phyloP scores from a whole-genome alignment of 1,140 invertebrate genomes.

The Caenorhabditis brenneri region DNA sequence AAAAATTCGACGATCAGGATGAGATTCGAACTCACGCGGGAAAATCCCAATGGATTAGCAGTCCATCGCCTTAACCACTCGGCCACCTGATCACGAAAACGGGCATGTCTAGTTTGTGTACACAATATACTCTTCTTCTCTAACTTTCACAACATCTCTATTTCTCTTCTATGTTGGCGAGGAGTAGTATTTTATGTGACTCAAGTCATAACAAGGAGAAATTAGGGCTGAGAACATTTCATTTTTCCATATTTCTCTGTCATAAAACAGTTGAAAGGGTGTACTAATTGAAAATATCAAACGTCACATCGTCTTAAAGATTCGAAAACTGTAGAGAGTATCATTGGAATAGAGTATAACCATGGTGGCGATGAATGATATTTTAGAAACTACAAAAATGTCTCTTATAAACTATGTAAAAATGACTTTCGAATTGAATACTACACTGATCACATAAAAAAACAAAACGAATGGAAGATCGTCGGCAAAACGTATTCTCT shows the following conservation, averaged over 20 bases:
- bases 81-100: slow-evolving; percentile 63
- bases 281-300: no score
- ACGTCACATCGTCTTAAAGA: no score
- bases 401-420: neutral
- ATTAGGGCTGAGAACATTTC: no score
- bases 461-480: neutral
- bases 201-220: no score
- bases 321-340: no score
- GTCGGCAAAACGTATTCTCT: neutral
- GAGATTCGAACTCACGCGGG: slow-evolving; percentile 70
- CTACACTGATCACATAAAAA: neutral
- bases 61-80: slow-evolving; percentile 70
- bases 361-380: no score
- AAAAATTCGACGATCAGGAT: slow-evolving; percentile 60
- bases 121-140: neutral
- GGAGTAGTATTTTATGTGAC: no score
- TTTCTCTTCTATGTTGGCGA: no score
- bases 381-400: no score
- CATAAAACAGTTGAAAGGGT: no score
- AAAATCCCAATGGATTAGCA: slow-evolving; percentile 69
- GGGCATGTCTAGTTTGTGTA: neutral
- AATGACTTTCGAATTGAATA: neutral
- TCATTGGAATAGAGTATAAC: no score
- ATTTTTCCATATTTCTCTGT: no score
- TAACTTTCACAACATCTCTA: neutral